Evolutionary conservation across 1,140 invertebrate species (phyloP).

Genomic region (Pseudomyrmex cubaensis): DNA sequence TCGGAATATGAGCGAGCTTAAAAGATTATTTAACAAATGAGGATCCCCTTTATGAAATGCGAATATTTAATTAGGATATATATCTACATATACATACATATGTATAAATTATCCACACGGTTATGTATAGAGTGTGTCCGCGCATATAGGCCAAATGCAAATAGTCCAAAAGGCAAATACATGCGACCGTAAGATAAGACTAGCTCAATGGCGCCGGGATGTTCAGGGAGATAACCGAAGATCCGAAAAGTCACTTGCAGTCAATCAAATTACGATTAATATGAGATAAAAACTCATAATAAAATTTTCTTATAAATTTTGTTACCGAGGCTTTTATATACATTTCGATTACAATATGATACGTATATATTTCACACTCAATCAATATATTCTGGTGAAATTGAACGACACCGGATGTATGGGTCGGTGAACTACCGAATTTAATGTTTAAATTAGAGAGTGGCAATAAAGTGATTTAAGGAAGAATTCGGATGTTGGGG

Average conservation of each 20-base stretch:
- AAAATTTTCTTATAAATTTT: constrained; percentile 3
- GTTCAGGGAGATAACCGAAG: not conserved
- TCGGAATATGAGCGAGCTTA: not conserved
- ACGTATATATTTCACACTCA: too few species aligned
- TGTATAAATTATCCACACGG: constrained; percentile 44
- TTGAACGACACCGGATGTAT: not conserved
- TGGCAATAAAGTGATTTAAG: not conserved
- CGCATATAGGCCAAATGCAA: constrained; percentile 79
- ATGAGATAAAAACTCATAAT: constrained; percentile 29
- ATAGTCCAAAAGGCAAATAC: constrained; percentile 79
- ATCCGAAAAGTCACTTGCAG: not conserved
- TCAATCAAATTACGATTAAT: constrained; percentile 47
- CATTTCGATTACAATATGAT: too few species aligned
- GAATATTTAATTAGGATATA: constrained; percentile 74
- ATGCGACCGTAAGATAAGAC: constrained; percentile 79
- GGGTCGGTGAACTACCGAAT: constrained; percentile 54
- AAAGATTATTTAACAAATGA: not conserved
- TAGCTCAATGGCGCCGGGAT: constrained; percentile 42
- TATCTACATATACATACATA: too few species aligned
- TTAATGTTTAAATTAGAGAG: not conserved
- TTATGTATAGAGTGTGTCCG: constrained; percentile 75
- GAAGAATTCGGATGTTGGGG: constrained; percentile 65
- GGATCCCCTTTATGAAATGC: constrained; percentile 50
- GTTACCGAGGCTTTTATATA: not conserved
- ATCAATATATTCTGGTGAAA: constrained; percentile 4